Evolutionary conservation across 1,140 invertebrate genomes (phyloP).

Genomic region (Caerostris darwini): DNA sequence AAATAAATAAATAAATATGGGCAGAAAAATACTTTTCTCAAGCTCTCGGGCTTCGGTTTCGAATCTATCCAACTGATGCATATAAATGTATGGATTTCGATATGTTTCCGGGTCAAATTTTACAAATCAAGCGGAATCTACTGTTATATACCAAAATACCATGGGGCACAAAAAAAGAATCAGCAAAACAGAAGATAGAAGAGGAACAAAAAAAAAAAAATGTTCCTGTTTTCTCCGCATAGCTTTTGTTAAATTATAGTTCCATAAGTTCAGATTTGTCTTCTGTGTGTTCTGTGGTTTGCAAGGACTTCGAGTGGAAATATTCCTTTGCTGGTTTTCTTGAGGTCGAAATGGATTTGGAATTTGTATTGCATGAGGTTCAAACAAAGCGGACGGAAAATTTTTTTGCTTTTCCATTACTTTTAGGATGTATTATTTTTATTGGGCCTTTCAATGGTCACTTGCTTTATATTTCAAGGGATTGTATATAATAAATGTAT

Average conservation of each 20-base stretch:
- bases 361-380: neutral
- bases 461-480: no score
- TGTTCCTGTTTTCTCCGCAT: neutral
- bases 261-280: conserved; percentile 10
- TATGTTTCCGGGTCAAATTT: conserved; percentile 36
- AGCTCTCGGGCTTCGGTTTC: neutral
- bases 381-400: neutral
- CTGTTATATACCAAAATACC: conserved; percentile 31
- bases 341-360: neutral
- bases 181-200: neutral
- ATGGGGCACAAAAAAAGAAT: conserved; percentile 28
- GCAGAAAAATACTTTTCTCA: neutral
- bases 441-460: no score
- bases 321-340: neutral
- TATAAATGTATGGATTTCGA: neutral
- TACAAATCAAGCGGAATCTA: conserved; percentile 24
- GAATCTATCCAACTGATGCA: neutral
- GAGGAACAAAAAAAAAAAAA: neutral
- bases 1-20: conserved; percentile 38
- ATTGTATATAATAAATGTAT: no score
- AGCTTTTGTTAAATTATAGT: conserved; percentile 47
- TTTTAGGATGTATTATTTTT: no score
- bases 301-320: conserved; percentile 8
- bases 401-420: neutral
- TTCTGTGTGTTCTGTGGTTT: conserved; percentile 28